Conservation (phyloP, 2,888 invertebrate genomes). For the Elmis aenea region DNA sequence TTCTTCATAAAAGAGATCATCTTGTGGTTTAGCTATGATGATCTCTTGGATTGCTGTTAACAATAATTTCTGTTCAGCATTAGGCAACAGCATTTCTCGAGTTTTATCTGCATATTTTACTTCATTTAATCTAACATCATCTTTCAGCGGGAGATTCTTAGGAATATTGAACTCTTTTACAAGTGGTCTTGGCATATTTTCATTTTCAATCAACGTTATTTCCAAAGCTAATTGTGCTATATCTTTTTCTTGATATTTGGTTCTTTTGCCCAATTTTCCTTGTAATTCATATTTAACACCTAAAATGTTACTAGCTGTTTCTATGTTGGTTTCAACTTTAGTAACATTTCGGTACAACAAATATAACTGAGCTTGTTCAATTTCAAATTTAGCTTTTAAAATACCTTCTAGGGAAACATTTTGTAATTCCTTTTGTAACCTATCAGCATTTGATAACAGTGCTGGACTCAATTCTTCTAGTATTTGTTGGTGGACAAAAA, state of each 20-base stretch:
- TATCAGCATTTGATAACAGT: slow-evolving; percentile 57
- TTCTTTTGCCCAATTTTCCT: slow-evolving; percentile 84
- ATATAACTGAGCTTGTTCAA: slow-evolving; percentile 63
- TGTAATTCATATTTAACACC: slow-evolving; percentile 63
- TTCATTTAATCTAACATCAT: slow-evolving; percentile 80
- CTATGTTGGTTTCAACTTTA: slow-evolving; percentile 63
- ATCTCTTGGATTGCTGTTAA: slow-evolving; percentile 69
- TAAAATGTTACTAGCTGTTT: slow-evolving; percentile 57
- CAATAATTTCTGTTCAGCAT: slow-evolving; percentile 73
- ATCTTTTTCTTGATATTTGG: slow-evolving; percentile 78
- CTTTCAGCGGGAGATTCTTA: slow-evolving; percentile 67
- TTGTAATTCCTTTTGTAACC: slow-evolving; percentile 38
- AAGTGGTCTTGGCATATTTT: slow-evolving; percentile 46
- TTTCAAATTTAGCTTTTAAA: slow-evolving; percentile 46
- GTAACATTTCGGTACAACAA: slow-evolving; percentile 69
- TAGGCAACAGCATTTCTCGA: slow-evolving; percentile 49
- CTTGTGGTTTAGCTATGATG: slow-evolving; percentile 70
- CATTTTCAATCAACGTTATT: slow-evolving; percentile 50
- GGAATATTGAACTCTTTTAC: slow-evolving; percentile 56
- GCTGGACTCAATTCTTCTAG: slow-evolving; percentile 70
- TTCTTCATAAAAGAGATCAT: slow-evolving; percentile 77
- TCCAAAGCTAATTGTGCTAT: slow-evolving; percentile 78
- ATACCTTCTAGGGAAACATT: slow-evolving; percentile 40
- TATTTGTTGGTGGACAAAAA: slow-evolving; percentile 69
- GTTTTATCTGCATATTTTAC: slow-evolving; percentile 61